phyloP scores from a whole-genome alignment of 2,113 vertebrate species.

The Danionella cerebrum region DNA sequence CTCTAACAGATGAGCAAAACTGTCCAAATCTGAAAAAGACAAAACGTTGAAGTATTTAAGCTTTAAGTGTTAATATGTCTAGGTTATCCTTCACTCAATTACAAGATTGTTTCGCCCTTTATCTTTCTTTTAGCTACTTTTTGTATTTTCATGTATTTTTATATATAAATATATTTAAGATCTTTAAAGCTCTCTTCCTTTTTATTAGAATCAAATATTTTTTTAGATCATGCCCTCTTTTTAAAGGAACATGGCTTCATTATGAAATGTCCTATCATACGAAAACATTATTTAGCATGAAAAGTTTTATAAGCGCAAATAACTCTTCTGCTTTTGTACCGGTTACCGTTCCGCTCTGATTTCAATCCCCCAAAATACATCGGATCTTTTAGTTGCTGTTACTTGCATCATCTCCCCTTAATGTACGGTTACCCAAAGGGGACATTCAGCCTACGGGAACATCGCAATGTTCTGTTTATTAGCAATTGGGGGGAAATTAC shows the following conservation, averaged over 20 bases:
- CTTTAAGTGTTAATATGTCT: conserved; percentile 60
- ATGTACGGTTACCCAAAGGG: neutral
- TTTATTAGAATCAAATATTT: conserved; percentile 59
- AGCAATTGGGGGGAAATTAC: conserved; percentile 46
- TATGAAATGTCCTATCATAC: conserved; percentile 34
- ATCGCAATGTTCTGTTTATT: conserved; percentile 20
- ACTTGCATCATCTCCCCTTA: neutral
- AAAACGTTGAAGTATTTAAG: conserved; percentile 51
- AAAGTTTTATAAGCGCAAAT: conserved; percentile 5
- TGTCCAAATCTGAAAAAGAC: conserved; percentile 31
- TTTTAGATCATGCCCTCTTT: conserved; percentile 61
- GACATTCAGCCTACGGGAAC: conserved; percentile 10
- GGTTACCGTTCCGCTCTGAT: conserved; percentile 3
- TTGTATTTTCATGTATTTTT: conserved; percentile 64
- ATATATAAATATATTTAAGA: conserved; percentile 70
- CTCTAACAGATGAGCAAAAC: conserved; percentile 19
- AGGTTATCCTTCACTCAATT: conserved; percentile 47
- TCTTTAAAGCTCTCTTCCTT: conserved; percentile 57
- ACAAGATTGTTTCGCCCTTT: conserved; percentile 48
- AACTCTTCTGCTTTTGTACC: conserved; percentile 22
- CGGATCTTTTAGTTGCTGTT: neutral
- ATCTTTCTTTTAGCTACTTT: conserved; percentile 66
- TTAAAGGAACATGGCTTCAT: conserved; percentile 49
- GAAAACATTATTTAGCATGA: conserved; percentile 21
- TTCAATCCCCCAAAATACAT: conserved; percentile 4